Percentiles rank a stretch among this genome's conserved stretches.
These are phyloP conservation scores for Gopherus evgoodei DNA, from an alignment of 2,113 vertebrate genomes.

Conservation along the genomic window DNA sequence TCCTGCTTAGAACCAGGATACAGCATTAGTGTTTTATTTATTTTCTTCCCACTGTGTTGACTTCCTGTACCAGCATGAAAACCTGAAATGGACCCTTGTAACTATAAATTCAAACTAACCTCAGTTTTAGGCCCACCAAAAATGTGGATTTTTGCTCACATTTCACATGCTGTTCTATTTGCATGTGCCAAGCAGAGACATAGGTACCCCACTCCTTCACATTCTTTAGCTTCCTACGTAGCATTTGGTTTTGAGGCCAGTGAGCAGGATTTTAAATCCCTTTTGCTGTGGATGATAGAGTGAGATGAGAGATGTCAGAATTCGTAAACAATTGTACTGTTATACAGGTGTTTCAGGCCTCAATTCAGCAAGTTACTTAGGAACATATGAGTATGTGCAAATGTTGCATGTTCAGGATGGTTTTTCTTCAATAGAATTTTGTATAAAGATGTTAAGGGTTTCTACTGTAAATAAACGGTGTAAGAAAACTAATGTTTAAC, in stretches of 20 bases:
- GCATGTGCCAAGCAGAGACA: neutral
- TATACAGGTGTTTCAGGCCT: accelerated
- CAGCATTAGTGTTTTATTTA: neutral
- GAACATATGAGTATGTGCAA: neutral
- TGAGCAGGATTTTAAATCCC: neutral
- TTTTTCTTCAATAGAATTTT: neutral
- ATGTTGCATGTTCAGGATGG: neutral
- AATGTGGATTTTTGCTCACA: neutral
- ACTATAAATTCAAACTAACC: neutral
- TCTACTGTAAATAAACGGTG: neutral
- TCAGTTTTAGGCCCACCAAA: neutral
- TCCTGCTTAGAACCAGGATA: neutral
- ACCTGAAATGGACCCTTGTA: neutral
- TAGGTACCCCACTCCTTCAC: neutral
- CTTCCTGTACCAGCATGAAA: neutral
- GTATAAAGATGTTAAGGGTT: neutral
- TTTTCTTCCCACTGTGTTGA: neutral
- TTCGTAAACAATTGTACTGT: neutral
- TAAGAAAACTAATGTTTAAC: neutral
- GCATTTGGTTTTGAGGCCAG: neutral
- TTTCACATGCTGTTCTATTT: neutral
- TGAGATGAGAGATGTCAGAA: neutral
- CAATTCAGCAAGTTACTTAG: neutral
- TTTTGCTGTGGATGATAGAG: neutral
- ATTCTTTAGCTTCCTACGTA: neutral